Base-by-base conservation (phyloP, 2,113 vertebrate species). In the Carassius auratus region DNA sequence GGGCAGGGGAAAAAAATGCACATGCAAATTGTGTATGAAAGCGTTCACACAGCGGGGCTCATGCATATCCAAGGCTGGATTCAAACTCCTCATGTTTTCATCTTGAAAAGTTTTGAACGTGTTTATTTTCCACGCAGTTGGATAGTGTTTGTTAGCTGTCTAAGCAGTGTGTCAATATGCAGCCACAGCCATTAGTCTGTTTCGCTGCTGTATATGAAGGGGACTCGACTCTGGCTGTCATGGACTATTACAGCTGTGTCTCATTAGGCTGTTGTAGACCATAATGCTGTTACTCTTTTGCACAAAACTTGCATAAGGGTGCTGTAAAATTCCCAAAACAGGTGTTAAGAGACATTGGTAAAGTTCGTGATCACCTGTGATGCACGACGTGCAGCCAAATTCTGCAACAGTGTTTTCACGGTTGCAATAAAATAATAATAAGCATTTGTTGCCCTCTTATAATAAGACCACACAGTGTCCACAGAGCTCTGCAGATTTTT, bases 11-110 rank as follows among this genome's bases (percentile, higher is more conserved):
- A 92, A 71, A 92, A 93, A 92, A 90, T 86, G 85, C 86, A 55
- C 83, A 88, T 88, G 83, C 76, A 86, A 86, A 88, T 89, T 82
- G 86, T 90, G 91, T 90, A 88, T 93, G 83, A 90, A 89, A 62
- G 90, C 85, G 89, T 91, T 92, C 87, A 92, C 90, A 85, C 79
- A 86, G 21, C 14, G 59, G 76, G 85, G n/a, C 76, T 76, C 79
- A 36, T 84, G 81, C 30, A 57, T 86, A 85, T 68, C 79, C 78
- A 48, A 86, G 76, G 45, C 64, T 86, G 61, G 84, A 81, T 86
- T 68, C 75, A 57, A 79, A 71, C 82, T 83, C 59, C 45, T 81
- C 73, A 52, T 74, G 78, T 88, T 86, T 86, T 88, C 88, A 85
- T 83, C 71, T 50, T 61, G 76, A 71, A 48, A 33, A 81, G 77